These are phyloP conservation scores for Pangasius sanitwongsei DNA, from an alignment of 2,797 vertebrate genomes.

Conservation along the genomic window DNA sequence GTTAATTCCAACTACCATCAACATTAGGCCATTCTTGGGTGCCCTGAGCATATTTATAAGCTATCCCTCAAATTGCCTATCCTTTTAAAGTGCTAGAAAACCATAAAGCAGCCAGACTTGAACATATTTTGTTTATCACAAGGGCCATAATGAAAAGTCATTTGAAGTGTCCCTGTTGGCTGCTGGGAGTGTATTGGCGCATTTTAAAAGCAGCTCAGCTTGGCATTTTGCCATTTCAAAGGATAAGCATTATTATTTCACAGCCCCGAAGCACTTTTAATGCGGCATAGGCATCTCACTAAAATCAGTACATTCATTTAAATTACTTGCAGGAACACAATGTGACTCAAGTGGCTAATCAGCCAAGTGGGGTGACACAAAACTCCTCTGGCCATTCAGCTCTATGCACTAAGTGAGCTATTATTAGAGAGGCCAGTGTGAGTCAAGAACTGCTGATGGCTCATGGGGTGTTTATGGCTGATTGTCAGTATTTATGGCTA, in stretches of 20 bases:
- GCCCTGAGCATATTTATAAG: slow-evolving; percentile 22
- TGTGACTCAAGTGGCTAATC: slow-evolving; percentile 49
- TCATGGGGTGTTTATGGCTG: slow-evolving; percentile 39
- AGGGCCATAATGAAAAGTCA: slow-evolving; percentile 14
- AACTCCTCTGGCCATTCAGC: slow-evolving; percentile 25
- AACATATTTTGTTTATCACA: slow-evolving; percentile 26
- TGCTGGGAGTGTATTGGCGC: background rate
- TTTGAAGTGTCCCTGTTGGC: slow-evolving; percentile 14
- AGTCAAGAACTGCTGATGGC: slow-evolving; percentile 42
- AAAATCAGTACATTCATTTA: slow-evolving; percentile 12
- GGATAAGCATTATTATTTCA: slow-evolving; percentile 15
- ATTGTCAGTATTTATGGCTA: slow-evolving; percentile 55
- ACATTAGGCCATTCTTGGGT: background rate
- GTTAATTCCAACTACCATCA: slow-evolving; percentile 16
- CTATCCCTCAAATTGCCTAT: background rate
- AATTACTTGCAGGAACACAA: slow-evolving; percentile 30
- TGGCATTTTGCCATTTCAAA: slow-evolving; percentile 3
- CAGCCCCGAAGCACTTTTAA: slow-evolving; percentile 10
- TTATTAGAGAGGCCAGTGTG: slow-evolving; percentile 44
- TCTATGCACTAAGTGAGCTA: slow-evolving; percentile 29
- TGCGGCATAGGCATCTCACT: background rate
- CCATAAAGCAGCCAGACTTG: background rate
- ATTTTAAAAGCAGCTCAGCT: slow-evolving; percentile 14
- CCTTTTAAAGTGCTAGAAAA: background rate
- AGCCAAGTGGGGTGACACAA: slow-evolving; percentile 35